Evolutionary conservation across 2,888 invertebrate genomes (phyloP), one percentile per base, ranked within the genome.

Genomic region (Leucoptera coffeella): DNA sequence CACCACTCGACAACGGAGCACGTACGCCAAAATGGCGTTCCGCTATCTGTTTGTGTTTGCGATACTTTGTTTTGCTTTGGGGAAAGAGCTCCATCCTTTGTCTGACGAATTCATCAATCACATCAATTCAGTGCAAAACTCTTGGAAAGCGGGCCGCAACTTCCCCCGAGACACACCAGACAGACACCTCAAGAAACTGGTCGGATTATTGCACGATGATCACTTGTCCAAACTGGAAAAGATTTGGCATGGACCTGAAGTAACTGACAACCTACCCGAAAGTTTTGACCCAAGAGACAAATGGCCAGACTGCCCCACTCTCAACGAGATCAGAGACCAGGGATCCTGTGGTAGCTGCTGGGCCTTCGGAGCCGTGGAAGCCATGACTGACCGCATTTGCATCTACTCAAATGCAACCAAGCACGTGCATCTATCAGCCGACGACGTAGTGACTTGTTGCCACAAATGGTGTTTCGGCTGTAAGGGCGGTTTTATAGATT

Each of bases 301-400:
- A 31, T 94, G 92, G 92, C 79, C 88, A 0, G 48, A 87, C 41
- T 94, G 94, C 45, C 87, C 89, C 1, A 87, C 90, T 8, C 78
- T 94, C 39, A 72, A 73, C 26, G 86, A 88, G 61, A 78, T 91
- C 30, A 73, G 90, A 37, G 89, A 91, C 57, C 90, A 91, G 37
- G 88, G 87, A 9, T 82, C 85, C 11, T 94, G 93, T 50, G 93
- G 93, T 14, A 91, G 91, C 21, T 94, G 94, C 59, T 93, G 91
- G 92, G 92, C 91, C 3, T 89, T 91, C 51, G 91, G 88, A 15
- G 89, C 91, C 6, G 90, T 87, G 1, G 90, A 89, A 55, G 86
- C 90, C 2, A 92, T 92, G 85, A 85, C 89, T 4, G 93, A 93
- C 56, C 74, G 93, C 28, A 75, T 81, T 14, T 93, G 93, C 56